Base-by-base conservation (phyloP, 2,113 vertebrate species). In the Neolamprologus toae region DNA sequence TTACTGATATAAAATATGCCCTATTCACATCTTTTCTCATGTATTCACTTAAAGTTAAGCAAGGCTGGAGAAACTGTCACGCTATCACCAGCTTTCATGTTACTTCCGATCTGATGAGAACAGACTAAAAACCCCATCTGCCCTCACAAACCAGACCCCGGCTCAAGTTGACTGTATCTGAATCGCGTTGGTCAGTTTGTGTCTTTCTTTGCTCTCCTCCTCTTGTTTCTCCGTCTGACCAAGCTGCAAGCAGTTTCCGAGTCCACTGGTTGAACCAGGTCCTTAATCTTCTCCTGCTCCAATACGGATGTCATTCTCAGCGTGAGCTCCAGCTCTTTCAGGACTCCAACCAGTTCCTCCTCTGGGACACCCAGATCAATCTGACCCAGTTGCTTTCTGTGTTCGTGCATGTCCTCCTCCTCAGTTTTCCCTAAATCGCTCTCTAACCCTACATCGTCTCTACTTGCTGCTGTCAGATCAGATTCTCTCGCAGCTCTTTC, bases 181-280 rank as follows among this genome's bases (percentile, higher is more conserved):
- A 54, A 3, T 33, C 5, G 2, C 10, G 12, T 17, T 3, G 4
- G 76, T 94, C 91, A 94, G 51, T 89, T 81, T 6, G 40, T 21
- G 3, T 86, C 82, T 31, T 92, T 94, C 90, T 93, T 94, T 1
- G 73, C 80, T 26, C 84, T 90, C 80, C 92, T 93, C 71, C 90
- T 94, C 91, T 73, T 96, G 91, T 89, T 97, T 90, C 97, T 96
- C 89, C 96, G 97, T 88, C 98, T 96, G 89, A 98, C 68, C 0
- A 23, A 83, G 35, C 92, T 83, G 3, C 61, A 53, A 68, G 90
- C 40, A 2, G 45, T 31, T 26, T 88, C 84, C 1, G 63, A 81
- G 80, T 89, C 90, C 8, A 5, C 28, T 2, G 83, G 73, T 31
- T 9, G 21, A 10, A 1, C 31, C 6, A 89, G 66, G 23, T 86